Evolutionary conservation across 2,113 vertebrate genomes (phyloP).

Genomic region (Austrofundulus limnaeus): DNA sequence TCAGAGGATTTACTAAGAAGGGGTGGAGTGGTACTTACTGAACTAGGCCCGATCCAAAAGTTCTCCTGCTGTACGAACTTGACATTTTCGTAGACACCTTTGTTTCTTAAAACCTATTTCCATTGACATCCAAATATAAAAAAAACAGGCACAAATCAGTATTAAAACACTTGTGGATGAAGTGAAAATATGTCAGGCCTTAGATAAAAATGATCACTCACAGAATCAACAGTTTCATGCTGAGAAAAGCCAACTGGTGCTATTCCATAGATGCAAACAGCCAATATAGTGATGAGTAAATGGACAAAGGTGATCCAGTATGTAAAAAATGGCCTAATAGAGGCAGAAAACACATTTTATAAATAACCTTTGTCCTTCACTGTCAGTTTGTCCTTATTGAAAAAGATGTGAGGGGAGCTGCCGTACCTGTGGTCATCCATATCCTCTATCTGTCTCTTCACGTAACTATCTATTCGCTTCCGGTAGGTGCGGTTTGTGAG

Average conservation of each 20-base stretch:
- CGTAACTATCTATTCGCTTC: conserved; percentile 96
- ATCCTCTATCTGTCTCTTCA: conserved; percentile 96
- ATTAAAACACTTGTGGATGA: background rate
- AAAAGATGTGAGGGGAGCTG: background rate
- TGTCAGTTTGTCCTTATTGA: background rate
- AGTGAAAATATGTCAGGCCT: background rate
- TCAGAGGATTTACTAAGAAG: background rate
- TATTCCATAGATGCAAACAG: conserved; percentile 95
- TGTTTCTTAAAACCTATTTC: conserved; percentile 92
- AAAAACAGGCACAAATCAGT: background rate
- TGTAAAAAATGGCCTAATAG: conserved; percentile 93
- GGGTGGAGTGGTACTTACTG: conserved; percentile 79
- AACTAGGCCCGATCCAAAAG: conserved; percentile 98
- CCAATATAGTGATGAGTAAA: conserved; percentile 93
- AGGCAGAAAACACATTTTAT: conserved; percentile 1
- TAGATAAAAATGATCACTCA: conserved; percentile 75
- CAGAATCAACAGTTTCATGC: conserved; percentile 96
- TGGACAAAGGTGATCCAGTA: conserved; percentile 99
- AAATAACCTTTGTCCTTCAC: conserved; percentile 1
- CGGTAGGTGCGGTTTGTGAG: conserved; percentile 98
- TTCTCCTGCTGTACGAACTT: conserved; percentile 98
- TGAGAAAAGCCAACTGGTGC: conserved; percentile 98
- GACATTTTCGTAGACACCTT: conserved; percentile 97
- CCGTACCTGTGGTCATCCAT: conserved; percentile 96
- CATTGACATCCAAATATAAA: background rate